These are phyloP conservation scores for Agriopis leucophaearia DNA, from an alignment of 2,888 invertebrate species.

Conservation along the genomic window DNA sequence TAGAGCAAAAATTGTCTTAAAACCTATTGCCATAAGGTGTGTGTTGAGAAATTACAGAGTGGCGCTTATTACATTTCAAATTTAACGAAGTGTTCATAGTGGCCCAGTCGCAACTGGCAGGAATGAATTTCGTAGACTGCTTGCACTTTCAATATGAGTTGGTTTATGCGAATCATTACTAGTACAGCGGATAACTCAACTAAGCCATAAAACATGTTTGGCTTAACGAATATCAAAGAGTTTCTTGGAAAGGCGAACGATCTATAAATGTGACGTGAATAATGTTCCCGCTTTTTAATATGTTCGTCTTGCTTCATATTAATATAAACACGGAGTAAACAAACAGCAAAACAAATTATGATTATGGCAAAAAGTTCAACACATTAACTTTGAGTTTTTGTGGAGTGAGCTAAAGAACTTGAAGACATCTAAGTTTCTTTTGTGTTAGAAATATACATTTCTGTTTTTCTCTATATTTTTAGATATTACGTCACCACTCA, in stretches of 20 bases:
- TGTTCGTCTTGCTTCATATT: conserved; percentile 23
- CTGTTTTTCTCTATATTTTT: conserved; percentile 10
- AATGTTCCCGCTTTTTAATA: conserved; percentile 36
- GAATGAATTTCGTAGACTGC: conserved; percentile 76
- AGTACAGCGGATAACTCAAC: conserved; percentile 57
- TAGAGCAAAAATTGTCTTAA: conserved; percentile 50
- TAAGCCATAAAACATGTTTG: conserved; percentile 46
- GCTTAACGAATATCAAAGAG: conserved; percentile 50
- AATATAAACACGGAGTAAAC: conserved; percentile 36
- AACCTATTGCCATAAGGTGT: conserved; percentile 39
- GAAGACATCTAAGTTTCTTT: conserved; percentile 27
- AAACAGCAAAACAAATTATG: conserved; percentile 41
- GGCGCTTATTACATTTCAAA: conserved; percentile 42
- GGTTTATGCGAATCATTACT: conserved; percentile 65
- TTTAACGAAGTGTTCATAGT: conserved; percentile 55
- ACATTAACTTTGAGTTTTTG: conserved; percentile 29
- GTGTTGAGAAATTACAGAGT: conserved; percentile 38
- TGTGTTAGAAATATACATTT: neutral
- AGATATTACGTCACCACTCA: conserved; percentile 7
- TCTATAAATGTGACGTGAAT: conserved; percentile 45
- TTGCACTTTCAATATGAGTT: conserved; percentile 80
- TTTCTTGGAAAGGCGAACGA: conserved; percentile 48
- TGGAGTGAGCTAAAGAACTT: conserved; percentile 15
- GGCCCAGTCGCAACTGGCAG: conserved; percentile 77
- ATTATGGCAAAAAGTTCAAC: conserved; percentile 40